Evolutionary conservation across 2,797 vertebrate species (phyloP).

Genomic region (Etheostoma nigrum): DNA sequence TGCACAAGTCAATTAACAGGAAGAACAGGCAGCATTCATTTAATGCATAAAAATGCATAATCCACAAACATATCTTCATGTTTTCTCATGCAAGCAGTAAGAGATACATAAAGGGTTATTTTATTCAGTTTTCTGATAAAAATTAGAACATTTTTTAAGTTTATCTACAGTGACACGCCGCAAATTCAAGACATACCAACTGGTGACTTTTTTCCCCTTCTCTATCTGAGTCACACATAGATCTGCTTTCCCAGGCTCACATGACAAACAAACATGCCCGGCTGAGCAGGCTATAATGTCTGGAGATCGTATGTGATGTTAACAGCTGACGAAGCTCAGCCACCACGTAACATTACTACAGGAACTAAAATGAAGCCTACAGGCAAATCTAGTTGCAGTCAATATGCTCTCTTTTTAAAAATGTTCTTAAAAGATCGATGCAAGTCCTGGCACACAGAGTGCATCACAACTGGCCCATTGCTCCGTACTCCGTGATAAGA

Average conservation of each 20-base stretch:
- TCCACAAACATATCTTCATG: neutral
- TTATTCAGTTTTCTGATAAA: constrained; percentile 1
- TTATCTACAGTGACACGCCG: neutral
- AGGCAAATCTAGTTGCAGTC: neutral
- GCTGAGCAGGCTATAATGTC: constrained; percentile 34
- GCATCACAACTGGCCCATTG: neutral
- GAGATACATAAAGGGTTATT: neutral
- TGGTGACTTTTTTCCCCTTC: neutral
- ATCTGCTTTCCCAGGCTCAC: constrained; percentile 28
- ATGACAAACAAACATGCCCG: constrained; percentile 51
- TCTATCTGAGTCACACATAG: constrained; percentile 15
- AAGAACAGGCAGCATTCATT: neutral
- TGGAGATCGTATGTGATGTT: constrained; percentile 15
- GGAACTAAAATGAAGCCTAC: neutral
- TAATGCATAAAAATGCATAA: neutral
- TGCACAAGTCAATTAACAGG: neutral
- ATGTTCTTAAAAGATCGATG: neutral
- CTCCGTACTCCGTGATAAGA: constrained; percentile 41
- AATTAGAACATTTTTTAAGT: neutral
- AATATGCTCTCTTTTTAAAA: neutral
- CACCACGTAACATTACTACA: neutral
- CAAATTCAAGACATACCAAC: constrained; percentile 3
- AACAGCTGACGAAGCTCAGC: constrained; percentile 30
- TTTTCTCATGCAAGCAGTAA: neutral
- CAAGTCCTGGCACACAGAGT: neutral